These are phyloP conservation scores for Melinaea marsaeus DNA, from an alignment of 2,888 invertebrate genomes.

Conservation along the genomic window DNA sequence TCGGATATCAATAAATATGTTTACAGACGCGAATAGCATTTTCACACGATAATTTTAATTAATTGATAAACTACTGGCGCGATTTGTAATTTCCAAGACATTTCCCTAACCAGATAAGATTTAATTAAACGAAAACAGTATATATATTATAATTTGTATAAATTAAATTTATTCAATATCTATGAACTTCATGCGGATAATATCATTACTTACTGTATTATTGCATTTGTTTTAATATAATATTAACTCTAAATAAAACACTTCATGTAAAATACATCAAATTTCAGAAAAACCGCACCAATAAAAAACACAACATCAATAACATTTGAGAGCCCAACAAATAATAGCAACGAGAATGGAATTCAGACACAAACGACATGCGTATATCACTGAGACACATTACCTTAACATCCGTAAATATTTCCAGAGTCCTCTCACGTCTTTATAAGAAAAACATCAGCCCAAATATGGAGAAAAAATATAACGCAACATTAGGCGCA, in stretches of 20 bases:
- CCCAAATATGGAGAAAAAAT: too few species aligned
- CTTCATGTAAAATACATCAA: neutral
- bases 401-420: too few species aligned
- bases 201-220: too few species aligned
- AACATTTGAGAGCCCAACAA: constrained; percentile 35
- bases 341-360: constrained; percentile 23
- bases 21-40: constrained; percentile 17
- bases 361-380: too few species aligned
- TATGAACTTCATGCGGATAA: too few species aligned
- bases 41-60: constrained; percentile 23
- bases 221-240: too few species aligned
- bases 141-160: neutral
- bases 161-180: too few species aligned
- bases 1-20: constrained; percentile 26
- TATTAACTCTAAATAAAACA: too few species aligned
- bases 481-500: constrained; percentile 39
- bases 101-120: neutral
- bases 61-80: constrained; percentile 16
- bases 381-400: too few species aligned
- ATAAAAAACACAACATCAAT: constrained; percentile 39
- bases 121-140: constrained; percentile 17
- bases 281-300: constrained; percentile 5
- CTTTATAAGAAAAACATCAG: constrained; percentile 34
- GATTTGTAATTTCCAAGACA: neutral
- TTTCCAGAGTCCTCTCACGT: neutral